Evolutionary conservation across 2,797 vertebrate genomes (phyloP).

Genomic region (Gambusia yucatana): DNA sequence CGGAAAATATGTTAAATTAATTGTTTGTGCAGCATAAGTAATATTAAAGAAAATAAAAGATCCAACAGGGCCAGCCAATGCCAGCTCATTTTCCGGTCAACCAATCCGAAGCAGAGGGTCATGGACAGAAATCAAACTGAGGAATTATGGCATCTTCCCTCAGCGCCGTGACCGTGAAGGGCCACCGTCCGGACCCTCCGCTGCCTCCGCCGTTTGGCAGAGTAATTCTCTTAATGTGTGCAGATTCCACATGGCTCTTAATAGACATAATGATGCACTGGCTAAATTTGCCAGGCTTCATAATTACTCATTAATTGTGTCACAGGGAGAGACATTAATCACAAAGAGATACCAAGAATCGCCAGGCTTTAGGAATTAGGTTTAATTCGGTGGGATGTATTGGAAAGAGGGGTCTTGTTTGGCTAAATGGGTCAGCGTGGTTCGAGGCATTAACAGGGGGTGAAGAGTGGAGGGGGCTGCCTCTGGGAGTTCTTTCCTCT

Average conservation of each 20-base stretch:
- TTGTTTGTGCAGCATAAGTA: background rate
- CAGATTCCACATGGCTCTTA: constrained; percentile 88
- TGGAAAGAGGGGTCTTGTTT: constrained; percentile 76
- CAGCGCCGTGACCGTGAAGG: constrained; percentile 59
- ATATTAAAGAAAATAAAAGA: constrained; percentile 30
- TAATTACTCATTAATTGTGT: constrained; percentile 98
- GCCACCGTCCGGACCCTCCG: constrained; percentile 55
- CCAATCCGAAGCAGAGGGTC: constrained; percentile 57
- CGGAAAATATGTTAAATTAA: background rate
- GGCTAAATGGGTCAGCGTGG: constrained; percentile 94
- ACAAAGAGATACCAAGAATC: constrained; percentile 92
- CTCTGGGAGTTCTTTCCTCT: constrained; percentile 82
- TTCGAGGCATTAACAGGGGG: constrained; percentile 86
- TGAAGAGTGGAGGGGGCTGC: constrained; percentile 63
- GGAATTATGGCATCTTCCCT: constrained; percentile 76
- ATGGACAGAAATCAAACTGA: constrained; percentile 74
- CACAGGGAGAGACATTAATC: constrained; percentile 94
- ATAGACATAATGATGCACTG: constrained; percentile 88
- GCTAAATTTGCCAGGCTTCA: constrained; percentile 88
- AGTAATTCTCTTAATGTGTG: constrained; percentile 95
- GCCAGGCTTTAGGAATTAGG: constrained; percentile 89
- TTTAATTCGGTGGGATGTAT: constrained; percentile 94
- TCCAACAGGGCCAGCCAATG: constrained; percentile 42
- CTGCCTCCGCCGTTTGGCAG: constrained; percentile 66
- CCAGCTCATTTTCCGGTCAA: constrained; percentile 63